Conservation (phyloP, 2,797 vertebrate genomes). For the Myotis planiceps region DNA sequence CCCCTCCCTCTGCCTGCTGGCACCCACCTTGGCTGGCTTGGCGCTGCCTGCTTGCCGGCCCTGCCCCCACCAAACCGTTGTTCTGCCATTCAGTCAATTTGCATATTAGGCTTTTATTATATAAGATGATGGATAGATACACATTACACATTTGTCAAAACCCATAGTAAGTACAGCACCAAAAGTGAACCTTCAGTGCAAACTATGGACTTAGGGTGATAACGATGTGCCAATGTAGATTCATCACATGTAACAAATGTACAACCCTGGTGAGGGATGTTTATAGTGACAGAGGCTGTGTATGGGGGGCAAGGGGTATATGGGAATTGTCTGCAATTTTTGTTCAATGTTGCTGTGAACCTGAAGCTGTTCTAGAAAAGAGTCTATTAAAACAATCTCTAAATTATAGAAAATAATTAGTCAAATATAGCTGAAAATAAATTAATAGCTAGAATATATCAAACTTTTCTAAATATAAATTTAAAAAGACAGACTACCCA, state of each 20-base stretch:
- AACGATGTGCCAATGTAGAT: background rate
- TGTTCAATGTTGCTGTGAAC: background rate
- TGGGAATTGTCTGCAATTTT: background rate
- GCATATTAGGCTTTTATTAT: too few species aligned
- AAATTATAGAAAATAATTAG: background rate
- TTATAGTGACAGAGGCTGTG: background rate
- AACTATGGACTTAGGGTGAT: background rate
- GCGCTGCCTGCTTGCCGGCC: rapidly evolving
- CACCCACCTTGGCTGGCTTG: too few species aligned
- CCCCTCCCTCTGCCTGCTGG: too few species aligned
- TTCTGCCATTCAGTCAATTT: too few species aligned
- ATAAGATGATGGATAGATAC: background rate
- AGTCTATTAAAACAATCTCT: background rate
- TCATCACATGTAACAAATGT: background rate
- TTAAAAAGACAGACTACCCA: background rate
- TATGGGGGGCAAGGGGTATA: background rate
- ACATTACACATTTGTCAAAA: background rate
- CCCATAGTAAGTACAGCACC: background rate
- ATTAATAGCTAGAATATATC: background rate
- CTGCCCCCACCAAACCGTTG: too few species aligned
- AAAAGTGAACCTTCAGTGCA: background rate
- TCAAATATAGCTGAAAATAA: background rate
- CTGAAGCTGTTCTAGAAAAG: background rate
- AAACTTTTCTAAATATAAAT: background rate
- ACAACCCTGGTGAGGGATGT: background rate